Base-by-base conservation (phyloP, 92 coral and sea anemone species). In the Paramuricea clavata region DNA sequence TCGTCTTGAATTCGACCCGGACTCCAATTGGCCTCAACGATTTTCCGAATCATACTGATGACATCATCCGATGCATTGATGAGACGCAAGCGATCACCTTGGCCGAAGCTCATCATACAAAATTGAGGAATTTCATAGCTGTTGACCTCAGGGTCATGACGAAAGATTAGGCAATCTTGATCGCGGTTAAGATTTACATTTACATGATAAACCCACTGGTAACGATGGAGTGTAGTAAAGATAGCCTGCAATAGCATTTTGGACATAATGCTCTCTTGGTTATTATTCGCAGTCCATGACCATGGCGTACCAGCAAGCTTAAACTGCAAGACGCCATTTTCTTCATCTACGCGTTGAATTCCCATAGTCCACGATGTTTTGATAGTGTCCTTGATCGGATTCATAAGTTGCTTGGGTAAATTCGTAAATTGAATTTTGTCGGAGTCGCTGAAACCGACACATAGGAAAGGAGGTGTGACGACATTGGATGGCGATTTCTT, bases 221-320 rank as follows among this genome's bases (percentile, higher is more conserved):
- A 36, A 59, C 57, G 72, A 33, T 67, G 43, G 27, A 79, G 84
- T n/a, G 72, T 61, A 0, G 57, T 33, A 61, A 79, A 17, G 41
- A 93, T 80, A 12, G 64, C 81, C 26, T 90, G 89, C 9, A 93
- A 17, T 0, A 93, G 28, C 16, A 56, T 68, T 32, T 94, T 74
- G 12, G 93, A 87, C 42, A 87, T 50, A 5, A 91, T 85, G 0
- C 87, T 49, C 43, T 92, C 90, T 49, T 34, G 44, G 1, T 89
- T 9, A 33, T 65, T 86, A 47, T 72, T 74, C 15, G 89, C 87
- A 21, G 32, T 26, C 97, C 97, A 93, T 22, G 97, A 92, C 52
- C 97, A 93, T 22, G 97, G 93, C 52, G 87, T 69, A 2, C 97
- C 97, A 35, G 33, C 43, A 16, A 93, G 60, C 50, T 89, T 90